These are phyloP conservation scores for Odontophorus gujanensis DNA, from an alignment of 2,113 vertebrate species.

Conservation along the genomic window DNA sequence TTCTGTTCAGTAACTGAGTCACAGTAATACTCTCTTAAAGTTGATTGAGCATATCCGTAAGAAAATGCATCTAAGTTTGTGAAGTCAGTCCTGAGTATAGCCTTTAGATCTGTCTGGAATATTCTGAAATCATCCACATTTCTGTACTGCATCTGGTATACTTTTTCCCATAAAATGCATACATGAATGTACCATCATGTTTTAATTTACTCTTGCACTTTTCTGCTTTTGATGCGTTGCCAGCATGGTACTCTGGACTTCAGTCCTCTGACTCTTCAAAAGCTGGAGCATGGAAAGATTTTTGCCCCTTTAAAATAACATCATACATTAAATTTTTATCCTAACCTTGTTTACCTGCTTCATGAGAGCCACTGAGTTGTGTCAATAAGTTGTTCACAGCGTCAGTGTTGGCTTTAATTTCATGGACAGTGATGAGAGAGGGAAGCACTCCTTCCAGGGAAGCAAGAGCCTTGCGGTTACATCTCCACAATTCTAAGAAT, in stretches of 20 bases:
- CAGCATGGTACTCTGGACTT: not conserved
- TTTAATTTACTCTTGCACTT: not conserved
- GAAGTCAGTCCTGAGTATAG: not conserved
- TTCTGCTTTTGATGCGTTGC: not conserved
- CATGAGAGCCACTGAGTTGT: fast-evolving
- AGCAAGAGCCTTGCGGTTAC: not conserved
- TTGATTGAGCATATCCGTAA: not conserved
- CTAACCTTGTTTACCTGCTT: not conserved
- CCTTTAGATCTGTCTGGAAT: not conserved
- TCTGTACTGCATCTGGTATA: not conserved
- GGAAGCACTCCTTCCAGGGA: not conserved
- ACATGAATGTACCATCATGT: not conserved
- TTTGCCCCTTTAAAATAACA: not conserved
- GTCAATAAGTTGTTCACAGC: not conserved
- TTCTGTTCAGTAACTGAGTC: not conserved
- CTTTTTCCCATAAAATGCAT: not conserved
- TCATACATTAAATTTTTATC: not conserved
- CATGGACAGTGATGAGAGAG: not conserved
- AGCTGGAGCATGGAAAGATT: not conserved
- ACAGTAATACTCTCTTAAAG: not conserved
- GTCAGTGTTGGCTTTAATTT: not conserved
- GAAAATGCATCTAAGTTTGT: not conserved
- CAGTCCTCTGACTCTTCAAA: not conserved
- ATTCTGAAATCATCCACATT: not conserved
- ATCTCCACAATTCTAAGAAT: not conserved